Evolutionary conservation across 2,888 invertebrate genomes (phyloP).

Genomic region (Drosophila ustulata): DNA sequence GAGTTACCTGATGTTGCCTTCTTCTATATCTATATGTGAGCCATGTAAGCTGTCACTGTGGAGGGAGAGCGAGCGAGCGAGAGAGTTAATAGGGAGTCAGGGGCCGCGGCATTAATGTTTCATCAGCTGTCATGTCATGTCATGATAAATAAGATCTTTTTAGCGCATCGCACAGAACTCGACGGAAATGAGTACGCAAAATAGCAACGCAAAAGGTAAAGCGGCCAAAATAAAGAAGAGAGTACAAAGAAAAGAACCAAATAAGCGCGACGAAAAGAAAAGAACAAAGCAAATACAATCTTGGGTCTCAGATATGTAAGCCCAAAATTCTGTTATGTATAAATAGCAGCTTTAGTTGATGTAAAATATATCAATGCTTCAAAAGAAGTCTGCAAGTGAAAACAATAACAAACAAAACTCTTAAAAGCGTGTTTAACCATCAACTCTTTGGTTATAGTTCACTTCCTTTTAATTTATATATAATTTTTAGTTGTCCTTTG

Average conservation of each 20-base stretch:
- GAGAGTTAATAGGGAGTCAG: slow-evolving; percentile 9
- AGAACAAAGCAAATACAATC: not conserved
- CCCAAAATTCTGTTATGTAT: not conserved
- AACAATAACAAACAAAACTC: too few relatives aligned
- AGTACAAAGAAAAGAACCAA: slow-evolving; percentile 3
- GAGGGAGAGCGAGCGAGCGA: not conserved
- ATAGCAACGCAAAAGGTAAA: slow-evolving; percentile 29
- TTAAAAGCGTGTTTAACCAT: too few relatives aligned
- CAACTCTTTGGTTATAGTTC: too few relatives aligned
- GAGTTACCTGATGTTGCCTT: slow-evolving; percentile 8
- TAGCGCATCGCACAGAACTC: slow-evolving; percentile 47
- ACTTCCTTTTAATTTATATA: too few relatives aligned
- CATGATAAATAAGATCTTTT: slow-evolving; percentile 74
- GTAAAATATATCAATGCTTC: too few relatives aligned
- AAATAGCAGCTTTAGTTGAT: not conserved
- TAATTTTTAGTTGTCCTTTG: not conserved
- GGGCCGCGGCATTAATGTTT: slow-evolving; percentile 65
- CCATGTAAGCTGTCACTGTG: slow-evolving; percentile 14
- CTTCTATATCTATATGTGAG: slow-evolving; percentile 11
- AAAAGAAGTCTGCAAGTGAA: too few relatives aligned
- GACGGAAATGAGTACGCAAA: slow-evolving; percentile 73
- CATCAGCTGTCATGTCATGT: slow-evolving; percentile 70
- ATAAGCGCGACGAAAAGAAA: slow-evolving; percentile 1
- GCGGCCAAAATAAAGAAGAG: slow-evolving; percentile 1
- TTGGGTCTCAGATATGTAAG: not conserved